Base-by-base conservation (phyloP, 2,888 invertebrate species). In the Drosophila peninsularis region DNA sequence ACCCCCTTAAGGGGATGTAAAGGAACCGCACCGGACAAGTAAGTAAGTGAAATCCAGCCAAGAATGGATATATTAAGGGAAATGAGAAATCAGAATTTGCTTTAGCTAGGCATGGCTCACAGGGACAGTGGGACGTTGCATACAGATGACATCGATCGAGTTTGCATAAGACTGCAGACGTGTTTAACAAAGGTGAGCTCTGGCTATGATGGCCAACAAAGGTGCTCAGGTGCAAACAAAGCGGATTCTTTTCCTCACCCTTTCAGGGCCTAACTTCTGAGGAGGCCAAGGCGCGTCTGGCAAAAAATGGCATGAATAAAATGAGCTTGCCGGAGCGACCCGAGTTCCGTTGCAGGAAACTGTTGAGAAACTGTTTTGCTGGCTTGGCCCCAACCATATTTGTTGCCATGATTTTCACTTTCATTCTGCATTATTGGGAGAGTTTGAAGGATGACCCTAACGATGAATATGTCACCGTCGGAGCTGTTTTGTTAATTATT, bases 231-330 rank as follows among this genome's bases (percentile, higher is more conserved):
- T 7, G 42, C 1, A 42, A 6, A 11, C 1, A 1, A 14, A 5
- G 0, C 11, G 0, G 1, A 9, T 17, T 1, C 13, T 10, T 5
- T 5, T 47, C 6, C 0, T 17, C 1, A 1, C 1, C 34, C 14
- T 24, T 54, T 0, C 13, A 82, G 82, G 82, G 88, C 0, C 37
- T 85, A 0, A 41, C 44, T 10, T 14, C 47, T 0, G 24, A 21
- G 3, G 7, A 0, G n/a, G 86, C 74, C 2, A 21, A n/a, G 0
- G 13, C 4, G 1, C 74, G 58, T 5, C 39, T 86, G 24, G 1
- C 1, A 0, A 17, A 47, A 1, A 30, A 70, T 11, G 88, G 88
- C 0, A 60, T 68, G 13, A 82, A 82, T 47, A 47, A 32, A 32
- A 47, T 47, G 17, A 47, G 17, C 3, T 13, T 47, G 6, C 58